Conservation (phyloP, 2,888 invertebrate species). For the Heliconius hortense region DNA sequence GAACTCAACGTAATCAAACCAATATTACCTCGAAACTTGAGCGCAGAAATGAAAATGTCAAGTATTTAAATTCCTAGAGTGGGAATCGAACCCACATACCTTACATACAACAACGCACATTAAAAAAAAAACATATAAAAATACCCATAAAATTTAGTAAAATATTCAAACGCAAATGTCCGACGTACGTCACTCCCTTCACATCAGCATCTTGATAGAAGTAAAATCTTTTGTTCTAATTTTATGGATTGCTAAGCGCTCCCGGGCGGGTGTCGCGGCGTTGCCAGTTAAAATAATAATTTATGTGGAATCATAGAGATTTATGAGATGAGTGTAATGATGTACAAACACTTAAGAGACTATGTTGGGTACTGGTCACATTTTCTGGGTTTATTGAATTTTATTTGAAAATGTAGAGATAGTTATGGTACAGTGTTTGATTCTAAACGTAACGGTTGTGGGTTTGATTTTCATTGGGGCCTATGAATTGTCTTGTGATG, state of each 20-base stretch:
- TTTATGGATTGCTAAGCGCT: constrained; percentile 65
- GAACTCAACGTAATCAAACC: too few relatives aligned
- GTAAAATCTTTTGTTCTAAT: constrained; percentile 63
- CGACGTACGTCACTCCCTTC: constrained; percentile 10
- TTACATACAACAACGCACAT: too few relatives aligned
- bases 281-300: constrained; percentile 67
- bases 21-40: too few relatives aligned
- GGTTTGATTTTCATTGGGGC: too few relatives aligned
- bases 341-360: constrained; percentile 51
- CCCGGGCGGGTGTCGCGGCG: constrained; percentile 50
- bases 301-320: constrained; percentile 69
- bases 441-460: too few relatives aligned
- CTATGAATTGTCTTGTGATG: too few relatives aligned
- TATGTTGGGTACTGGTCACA: constrained; percentile 30
- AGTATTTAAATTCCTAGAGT: too few relatives aligned
- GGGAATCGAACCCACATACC: too few relatives aligned
- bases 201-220: constrained; percentile 45
- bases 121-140: not conserved
- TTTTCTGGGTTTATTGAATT: constrained; percentile 5
- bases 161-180: not conserved
- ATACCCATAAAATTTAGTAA: not conserved
- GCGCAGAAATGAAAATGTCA: too few relatives aligned
- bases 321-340: constrained; percentile 61
- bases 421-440: not conserved
- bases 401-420: not conserved